Evolutionary conservation across 2,888 invertebrate species (phyloP), one percentile per base, ranked within the genome.

Genomic region (Xylota sylvarum): DNA sequence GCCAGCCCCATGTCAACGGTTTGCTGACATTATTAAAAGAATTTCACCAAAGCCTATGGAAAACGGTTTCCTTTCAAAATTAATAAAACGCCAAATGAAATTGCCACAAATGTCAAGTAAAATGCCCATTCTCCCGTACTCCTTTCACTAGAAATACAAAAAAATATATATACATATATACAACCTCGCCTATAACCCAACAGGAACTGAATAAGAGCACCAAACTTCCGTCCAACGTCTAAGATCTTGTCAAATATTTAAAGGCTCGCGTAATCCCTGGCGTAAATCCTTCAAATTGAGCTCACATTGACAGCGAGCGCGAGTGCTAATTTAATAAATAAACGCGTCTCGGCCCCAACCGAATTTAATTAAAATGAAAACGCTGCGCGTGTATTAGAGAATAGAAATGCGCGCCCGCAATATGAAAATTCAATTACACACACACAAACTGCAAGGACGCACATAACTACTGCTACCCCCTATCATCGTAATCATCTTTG

Each of bases 301-400:
- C 78, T 50, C 40, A 55, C 69, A 82, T 82, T 82, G 82, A 82
- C 72, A 78, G 56, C 48, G 60, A 73, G 56, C 73, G 69, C 69
- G 67, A 73, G 72, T 62, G 86, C 73, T 86, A 81, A 86, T 82
- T 86, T 86, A 82, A 86, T 86, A 81, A 86, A 82, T 78, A 82
- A 82, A 86, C 64, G 81, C 46, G 5, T 5, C 12, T 14, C 19
- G 12, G 12, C 30, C 64, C 40, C 35, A 46, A 46, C 37, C 65
- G 58, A 85, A 85, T 85, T 85, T 85, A 85, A 85, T 85, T 85
- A 85, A 85, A 85, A 77, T 40, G 70, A 80, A 81, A 85, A 85
- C 4, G 37, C 40, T 67, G 43, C 27, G 60, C 67, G 12, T 73
- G 60, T 69, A 65, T 64, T 56, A 6, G 48, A 43, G 46, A 60